These are phyloP conservation scores for Helostoma temminkii DNA, from an alignment of 2,797 vertebrate genomes.

Conservation along the genomic window DNA sequence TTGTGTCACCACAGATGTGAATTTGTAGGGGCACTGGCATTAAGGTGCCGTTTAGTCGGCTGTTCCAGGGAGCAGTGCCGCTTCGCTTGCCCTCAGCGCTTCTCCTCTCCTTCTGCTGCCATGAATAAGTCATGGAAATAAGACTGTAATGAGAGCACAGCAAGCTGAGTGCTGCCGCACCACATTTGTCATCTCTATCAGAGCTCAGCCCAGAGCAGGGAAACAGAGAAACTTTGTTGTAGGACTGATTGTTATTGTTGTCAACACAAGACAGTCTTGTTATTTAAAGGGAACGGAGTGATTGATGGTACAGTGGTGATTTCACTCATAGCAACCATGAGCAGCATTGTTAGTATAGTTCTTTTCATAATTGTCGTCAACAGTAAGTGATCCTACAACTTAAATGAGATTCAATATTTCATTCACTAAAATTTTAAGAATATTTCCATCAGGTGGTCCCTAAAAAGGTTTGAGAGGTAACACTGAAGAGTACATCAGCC, in stretches of 20 bases:
- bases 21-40: constrained; percentile 14
- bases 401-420: too few relatives aligned
- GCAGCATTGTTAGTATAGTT: neutral
- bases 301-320: neutral
- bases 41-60: constrained; percentile 34
- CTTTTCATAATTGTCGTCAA: too few relatives aligned
- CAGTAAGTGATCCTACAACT: too few relatives aligned
- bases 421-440: too few relatives aligned
- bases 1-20: constrained; percentile 33
- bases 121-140: constrained; percentile 66
- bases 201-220: neutral
- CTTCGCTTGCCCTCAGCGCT: constrained; percentile 19
- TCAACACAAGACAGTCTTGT: constrained; percentile 2
- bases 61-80: neutral
- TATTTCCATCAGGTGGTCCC: too few relatives aligned
- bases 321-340: neutral
- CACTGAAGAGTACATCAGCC: too few relatives aligned
- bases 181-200: constrained; percentile 48
- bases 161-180: constrained; percentile 21
- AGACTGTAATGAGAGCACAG: constrained; percentile 44
- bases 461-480: too few relatives aligned
- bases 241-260: constrained; percentile 29
- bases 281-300: neutral
- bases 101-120: constrained; percentile 39
- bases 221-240: constrained; percentile 9